phyloP scores from a whole-genome alignment of 2,797 vertebrate genomes.

The Ispidina picta region DNA sequence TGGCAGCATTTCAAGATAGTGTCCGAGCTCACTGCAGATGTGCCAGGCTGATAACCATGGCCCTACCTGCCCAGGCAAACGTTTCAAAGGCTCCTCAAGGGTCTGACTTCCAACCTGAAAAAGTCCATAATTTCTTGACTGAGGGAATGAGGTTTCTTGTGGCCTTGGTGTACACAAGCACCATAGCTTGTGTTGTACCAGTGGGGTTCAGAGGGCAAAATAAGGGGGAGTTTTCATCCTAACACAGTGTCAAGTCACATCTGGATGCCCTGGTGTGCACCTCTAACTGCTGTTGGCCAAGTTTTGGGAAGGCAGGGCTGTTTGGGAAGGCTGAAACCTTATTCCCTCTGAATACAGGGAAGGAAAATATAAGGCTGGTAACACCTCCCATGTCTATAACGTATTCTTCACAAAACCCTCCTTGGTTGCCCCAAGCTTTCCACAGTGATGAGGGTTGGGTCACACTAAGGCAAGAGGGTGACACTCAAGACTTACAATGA shows the following conservation, averaged over 20 bases:
- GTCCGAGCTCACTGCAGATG: fast-evolving
- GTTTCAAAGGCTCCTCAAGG: neutral
- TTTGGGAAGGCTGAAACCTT: neutral
- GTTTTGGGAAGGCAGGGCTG: neutral
- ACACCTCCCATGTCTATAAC: neutral
- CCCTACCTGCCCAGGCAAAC: neutral
- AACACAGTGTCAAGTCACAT: neutral
- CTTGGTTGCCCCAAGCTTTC: neutral
- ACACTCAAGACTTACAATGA: neutral
- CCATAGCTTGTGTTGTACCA: fast-evolving
- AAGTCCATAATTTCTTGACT: neutral
- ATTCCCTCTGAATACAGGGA: neutral
- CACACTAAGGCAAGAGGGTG: neutral
- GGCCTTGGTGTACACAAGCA: neutral
- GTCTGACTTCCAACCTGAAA: neutral
- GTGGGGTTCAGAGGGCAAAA: neutral
- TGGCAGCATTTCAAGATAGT: neutral
- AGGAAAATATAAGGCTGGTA: fast-evolving
- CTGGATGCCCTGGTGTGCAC: neutral
- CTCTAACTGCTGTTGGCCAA: neutral
- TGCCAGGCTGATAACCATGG: conserved; percentile 34
- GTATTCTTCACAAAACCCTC: neutral
- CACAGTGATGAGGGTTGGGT: neutral
- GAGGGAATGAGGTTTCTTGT: neutral
- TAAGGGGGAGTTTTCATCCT: fast-evolving